Base-by-base conservation (phyloP, 2,888 invertebrate genomes). In the Latheticus oryzae region DNA sequence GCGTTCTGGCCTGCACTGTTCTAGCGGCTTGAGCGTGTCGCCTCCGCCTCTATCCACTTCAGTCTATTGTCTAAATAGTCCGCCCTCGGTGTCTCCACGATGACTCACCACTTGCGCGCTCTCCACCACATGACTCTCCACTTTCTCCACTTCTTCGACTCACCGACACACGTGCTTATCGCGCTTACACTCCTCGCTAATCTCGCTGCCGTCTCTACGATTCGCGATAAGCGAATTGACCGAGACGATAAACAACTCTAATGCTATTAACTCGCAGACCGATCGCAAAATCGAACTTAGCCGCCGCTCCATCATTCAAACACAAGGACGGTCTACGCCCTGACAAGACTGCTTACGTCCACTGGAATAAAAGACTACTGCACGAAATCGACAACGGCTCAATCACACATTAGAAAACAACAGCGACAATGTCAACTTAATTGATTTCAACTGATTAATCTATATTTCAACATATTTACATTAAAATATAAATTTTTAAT, bases 1-100 rank as follows among this genome's bases (percentile, higher is more conserved):
- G 73, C 76, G 73, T 74, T 73, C 74, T 75, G 74, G 74, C 71
- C 73, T 71, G 73, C 72, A 71, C 73, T 73, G 73, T 75, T 70
- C 72, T 66, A 67, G 66, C 68, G 67, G 67, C 70, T 68, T 68
- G 69, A 70, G 67, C 67, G 67, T 70, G 69, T 70, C 69, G 68
- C 64, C 65, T 62, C 64, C 56, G 67, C 64, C 65, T 62, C 63
- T 52, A 59, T 55, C 64, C 62, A 63, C 68, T 69, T 63, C 62
- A 68, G 67, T 65, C 64, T 65, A 66, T 73, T 73, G 71, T 72
- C 70, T 70, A 66, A 68, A 70, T 68, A 71, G 71, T 70, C 67
- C 61, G 61, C 64, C 62, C 65, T 64, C 62, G 62, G 62, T 64
- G 54, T 54, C 42, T 54, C 50, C 51, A 59, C 50, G 51, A 55